Evolutionary conservation across 2,888 invertebrate genomes (phyloP), one percentile per base, ranked within the genome.

Genomic region (Nebria brevicollis): DNA sequence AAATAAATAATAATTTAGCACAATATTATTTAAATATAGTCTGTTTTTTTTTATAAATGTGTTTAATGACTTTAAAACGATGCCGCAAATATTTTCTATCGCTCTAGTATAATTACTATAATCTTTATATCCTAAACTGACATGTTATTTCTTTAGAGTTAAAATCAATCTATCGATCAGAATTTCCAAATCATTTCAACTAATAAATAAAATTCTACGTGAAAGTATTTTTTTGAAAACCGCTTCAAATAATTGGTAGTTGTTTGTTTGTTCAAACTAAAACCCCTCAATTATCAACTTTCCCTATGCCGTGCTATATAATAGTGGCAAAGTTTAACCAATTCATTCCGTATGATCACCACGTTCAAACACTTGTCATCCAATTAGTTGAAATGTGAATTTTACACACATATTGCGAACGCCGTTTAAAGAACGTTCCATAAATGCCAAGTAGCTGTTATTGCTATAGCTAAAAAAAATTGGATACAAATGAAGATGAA

Each of bases 341-440:
- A 54, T 11, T 7, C 54, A 54, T 54, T 13, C n/a, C n/a, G 42
- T 43, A 73, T 34, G 26, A 41, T 41, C 20, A 43, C 26, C 73
- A 73, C 73, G 73, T 73, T 15, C 13, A n/a, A 26, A 34, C 15
- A 41, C 73, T 41, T 43, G 73, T 43, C 73, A 73, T 73, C 43
- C 73, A 73, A 73, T 73, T 73, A 73, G 73, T 41, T 34, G 41
- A 73, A 73, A 73, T 73, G 42, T 41, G 73, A 41, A 13, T 73
- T 73, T 43, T 13, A 8, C 41, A 42, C 4, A 73, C 73, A 73
- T 73, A 73, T 41, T 41, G 42, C 73, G 26, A 73, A 43, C 73
- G 42, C 42, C 10, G 3, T 41, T 70, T 54, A 54, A 54, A 54
- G 54, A 54, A 54, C 54, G 54, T 54, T 54, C 54, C 8, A 54